Conservation (phyloP, 2,888 invertebrate species). For the Drosophila sordidula region DNA sequence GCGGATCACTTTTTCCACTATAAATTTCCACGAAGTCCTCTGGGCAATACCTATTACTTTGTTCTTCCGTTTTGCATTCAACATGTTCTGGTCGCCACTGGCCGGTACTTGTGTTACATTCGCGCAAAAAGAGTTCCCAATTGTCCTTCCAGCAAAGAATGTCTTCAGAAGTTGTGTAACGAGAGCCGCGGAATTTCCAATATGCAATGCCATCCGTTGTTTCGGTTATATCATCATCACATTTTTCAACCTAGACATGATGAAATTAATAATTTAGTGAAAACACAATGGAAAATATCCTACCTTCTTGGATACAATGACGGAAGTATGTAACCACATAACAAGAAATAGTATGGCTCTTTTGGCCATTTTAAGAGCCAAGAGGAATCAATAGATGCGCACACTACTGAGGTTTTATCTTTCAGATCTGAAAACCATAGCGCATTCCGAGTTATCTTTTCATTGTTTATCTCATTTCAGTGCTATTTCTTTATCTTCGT, state of each 20-base stretch:
- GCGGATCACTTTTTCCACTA: conserved; percentile 17
- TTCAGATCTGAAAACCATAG: conserved; percentile 9
- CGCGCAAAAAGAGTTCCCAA: conserved; percentile 48
- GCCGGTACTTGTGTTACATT: conserved; percentile 59
- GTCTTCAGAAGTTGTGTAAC: conserved; percentile 55
- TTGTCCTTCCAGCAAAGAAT: conserved; percentile 56
- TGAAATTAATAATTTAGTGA: neutral
- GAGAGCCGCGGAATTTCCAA: conserved; percentile 60
- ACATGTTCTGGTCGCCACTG: conserved; percentile 53
- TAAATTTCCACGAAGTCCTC: conserved; percentile 70
- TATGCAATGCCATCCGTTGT: conserved; percentile 22
- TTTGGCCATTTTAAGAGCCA: conserved; percentile 21
- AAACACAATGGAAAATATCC: neutral
- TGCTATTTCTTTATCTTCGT: conserved; percentile 46
- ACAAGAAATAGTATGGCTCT: conserved; percentile 7
- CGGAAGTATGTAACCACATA: conserved; percentile 2
- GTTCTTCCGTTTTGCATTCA: conserved; percentile 34
- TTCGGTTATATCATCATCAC: conserved; percentile 41
- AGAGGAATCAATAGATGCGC: conserved; percentile 1
- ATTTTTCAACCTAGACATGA: conserved; percentile 28
- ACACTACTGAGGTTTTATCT: conserved; percentile 27
- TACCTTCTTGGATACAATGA: conserved; percentile 25
- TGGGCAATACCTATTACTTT: conserved; percentile 68
- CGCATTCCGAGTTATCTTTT: conserved; percentile 37
- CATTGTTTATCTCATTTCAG: conserved; percentile 39